Base-by-base conservation (phyloP, 1,140 invertebrate species). In the Pogonognathellus flavescens region DNA sequence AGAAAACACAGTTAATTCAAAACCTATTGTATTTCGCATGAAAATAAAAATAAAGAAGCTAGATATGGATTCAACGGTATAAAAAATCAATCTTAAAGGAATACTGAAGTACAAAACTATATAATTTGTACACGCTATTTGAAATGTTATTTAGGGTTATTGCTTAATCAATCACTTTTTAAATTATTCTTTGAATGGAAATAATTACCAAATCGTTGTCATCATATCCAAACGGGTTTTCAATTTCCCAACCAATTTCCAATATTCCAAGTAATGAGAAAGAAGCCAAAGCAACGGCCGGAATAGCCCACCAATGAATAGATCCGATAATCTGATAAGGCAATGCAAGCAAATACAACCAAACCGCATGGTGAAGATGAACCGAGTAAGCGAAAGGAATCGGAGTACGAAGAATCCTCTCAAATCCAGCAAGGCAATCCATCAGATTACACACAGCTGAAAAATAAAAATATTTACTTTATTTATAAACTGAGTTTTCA, bases 341-440 rank as follows among this genome's bases (percentile, higher is more conserved):
- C 11, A 87, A 41, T 2, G 60, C 18, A 9, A 87, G 31, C 10
- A 87, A 9, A 57, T 85, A 82, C 8, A 87, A n/a, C 86, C 86
- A 87, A 59, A 81, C 53, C 6, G 50, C 14, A 20, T 85, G 84
- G 14, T 85, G 84, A 11, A 87, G 55, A 82, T 87, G 87, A 52
- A 87, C 49, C 0, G 85, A 81, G 52, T 87, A 87, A 8, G 82
- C 49, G 0, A 83, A n/a, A 41, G 87, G 87, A 13, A 87, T 87
- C 9, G 87, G 87, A 9, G 87, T 87, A 50, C 85, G n/a, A 59
- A 60, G 25, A 62, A 87, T 86, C 60, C 87, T 10, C 49, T 87
- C 87, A 72, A 87, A 82, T 14, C 82, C 82, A 10, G 84, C 62
- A 8, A 87, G 50, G 31, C 82, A 84, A 3, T 84, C 70, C 8